Base-by-base conservation (phyloP, 2,113 vertebrate species). In the Charadrius vociferus region DNA sequence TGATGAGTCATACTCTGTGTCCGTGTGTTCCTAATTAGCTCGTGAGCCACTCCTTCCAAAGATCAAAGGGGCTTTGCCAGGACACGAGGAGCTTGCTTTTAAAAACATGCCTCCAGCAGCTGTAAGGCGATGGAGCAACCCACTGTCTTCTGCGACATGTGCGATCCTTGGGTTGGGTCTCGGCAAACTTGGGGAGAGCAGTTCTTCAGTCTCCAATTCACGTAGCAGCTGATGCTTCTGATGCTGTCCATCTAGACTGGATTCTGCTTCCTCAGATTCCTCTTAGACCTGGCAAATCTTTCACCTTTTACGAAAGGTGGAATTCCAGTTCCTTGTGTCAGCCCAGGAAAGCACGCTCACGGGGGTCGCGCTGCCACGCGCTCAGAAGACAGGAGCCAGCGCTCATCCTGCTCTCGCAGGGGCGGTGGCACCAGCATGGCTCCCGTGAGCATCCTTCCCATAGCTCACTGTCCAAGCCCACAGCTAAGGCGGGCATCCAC, bases 171-270 rank as follows among this genome's bases (percentile, higher is more conserved):
- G 10, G 1, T 14, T 18, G 71, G 24, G 14, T 39, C 65, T 14
- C 30, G 1, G 83, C 79, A 11, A 2, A 2, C 8, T 0, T 12
- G 77, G 39, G 83, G 56, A 29, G 27, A 36, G 67, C 56, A 0
- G 20, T 0, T 15, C 84, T 11, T 14, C 22, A 14, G 1, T 2
- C 81, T 26, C 47, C 0, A 2, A 3, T 1, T 24, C 66, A 2
- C 0, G 1, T 1, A n/a, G 75, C 56, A 24, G 81, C 91, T 30
- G 75, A 3, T 15, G 39, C 61, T 53, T 27, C 70, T 70, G 27
- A 21, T 43, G 8, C 67, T 13, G 30, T 4, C 50, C 65, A 3
- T 14, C 67, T 20, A 8, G 50, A 62, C 66, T 0, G 26, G 20
- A 1, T 61, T 62, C 70, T 34, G 52, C 52, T 43, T 7, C 58